These are phyloP conservation scores for Chaetops frenatus DNA, from an alignment of 2,113 vertebrate genomes.

Conservation along the genomic window DNA sequence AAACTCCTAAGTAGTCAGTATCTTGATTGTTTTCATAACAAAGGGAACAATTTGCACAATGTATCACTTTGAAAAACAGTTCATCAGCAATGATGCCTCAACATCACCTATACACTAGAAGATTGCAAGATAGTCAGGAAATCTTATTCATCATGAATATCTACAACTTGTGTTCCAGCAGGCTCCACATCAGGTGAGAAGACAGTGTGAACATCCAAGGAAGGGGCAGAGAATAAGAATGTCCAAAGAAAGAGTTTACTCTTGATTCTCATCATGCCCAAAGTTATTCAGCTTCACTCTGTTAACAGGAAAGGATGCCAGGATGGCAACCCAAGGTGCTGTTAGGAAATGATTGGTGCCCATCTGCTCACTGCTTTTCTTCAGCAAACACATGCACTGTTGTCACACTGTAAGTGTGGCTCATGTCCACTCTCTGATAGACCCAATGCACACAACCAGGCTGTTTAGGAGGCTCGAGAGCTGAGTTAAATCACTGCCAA, in stretches of 20 bases:
- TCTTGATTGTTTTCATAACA: not conserved
- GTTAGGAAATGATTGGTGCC: not conserved
- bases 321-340: not conserved
- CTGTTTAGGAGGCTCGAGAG: not conserved
- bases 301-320: not conserved
- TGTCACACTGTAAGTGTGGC: not conserved
- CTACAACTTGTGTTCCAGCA: not conserved
- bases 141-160: not conserved
- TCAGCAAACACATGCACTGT: not conserved
- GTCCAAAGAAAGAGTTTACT: not conserved
- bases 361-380: not conserved
- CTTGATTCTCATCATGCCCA: not conserved
- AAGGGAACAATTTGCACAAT: not conserved
- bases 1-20: not conserved
- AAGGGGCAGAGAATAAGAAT: not conserved
- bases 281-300: not conserved
- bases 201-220: not conserved
- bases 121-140: not conserved
- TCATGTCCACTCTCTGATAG: not conserved
- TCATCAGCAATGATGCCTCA: not conserved
- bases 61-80: conserved; percentile 9
- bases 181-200: not conserved
- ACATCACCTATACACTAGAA: not conserved
- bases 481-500: not conserved
- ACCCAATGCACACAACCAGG: not conserved